Evolutionary conservation across 2,888 invertebrate species (phyloP), one percentile per base, ranked within the genome.

Genomic region (Cataglyphis livida): DNA sequence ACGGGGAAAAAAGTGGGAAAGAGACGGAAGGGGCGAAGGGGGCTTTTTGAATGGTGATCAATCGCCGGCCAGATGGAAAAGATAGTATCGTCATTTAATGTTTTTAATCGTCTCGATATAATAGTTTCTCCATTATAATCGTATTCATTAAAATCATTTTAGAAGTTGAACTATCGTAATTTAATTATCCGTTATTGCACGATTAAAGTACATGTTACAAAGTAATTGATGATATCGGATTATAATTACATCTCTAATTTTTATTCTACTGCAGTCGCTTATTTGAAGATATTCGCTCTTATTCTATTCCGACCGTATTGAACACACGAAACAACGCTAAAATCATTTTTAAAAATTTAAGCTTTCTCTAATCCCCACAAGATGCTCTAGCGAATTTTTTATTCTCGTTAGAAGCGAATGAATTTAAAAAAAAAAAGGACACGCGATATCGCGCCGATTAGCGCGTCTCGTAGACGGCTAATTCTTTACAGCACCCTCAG

Each of bases 401-500:
- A 10, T 48, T 32, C 12, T n/a, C n/a, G 32, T 51, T 51, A 32
- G 48, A 25, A 54, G n/a, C 21, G 28, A n/a, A 71, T 32, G 35
- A 51, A 48, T 38, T 78, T 65, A 44, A 64, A 73, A 73, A 51
- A 76, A 81, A 84, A 84, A 84, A 85, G 73, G 75, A 82, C 84
- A 87, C 84, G 84, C 83, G 88, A 89, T 87, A 84, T 48, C 83
- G 73, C 25, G 68, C 28, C 79, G 90, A 88, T 85, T 85, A 87
- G 84, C 83, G 84, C 70, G 83, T 89, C 88, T 84, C 84, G 84
- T 84, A 86, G 88, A 87, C 87, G 83, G 87, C 88, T 91, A 90
- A 92, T 92, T 91, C 88, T 88, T 86, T 81, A 81, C 18, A 68
- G 87, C 87, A 87, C 89, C 90, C 91, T 89, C 76, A 89, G 87